phyloP scores from a whole-genome alignment of 2,888 invertebrate species.

The Apomyelois bistriatella region DNA sequence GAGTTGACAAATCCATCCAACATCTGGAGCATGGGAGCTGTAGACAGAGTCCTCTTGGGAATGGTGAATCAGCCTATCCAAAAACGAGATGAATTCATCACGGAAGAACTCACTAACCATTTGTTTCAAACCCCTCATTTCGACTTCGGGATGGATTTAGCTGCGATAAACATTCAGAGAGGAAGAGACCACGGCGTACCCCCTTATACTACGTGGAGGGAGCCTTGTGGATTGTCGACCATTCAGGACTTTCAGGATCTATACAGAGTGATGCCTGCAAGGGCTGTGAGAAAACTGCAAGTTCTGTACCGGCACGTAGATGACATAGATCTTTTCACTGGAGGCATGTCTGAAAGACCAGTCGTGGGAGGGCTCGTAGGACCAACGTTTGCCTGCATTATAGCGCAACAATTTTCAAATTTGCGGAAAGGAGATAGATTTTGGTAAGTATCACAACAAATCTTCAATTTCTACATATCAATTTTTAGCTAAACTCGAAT shows the following conservation, averaged over 20 bases:
- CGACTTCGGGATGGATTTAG: constrained; percentile 90
- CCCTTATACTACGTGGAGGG: constrained; percentile 88
- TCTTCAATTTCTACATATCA: neutral
- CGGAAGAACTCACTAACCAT: constrained; percentile 89
- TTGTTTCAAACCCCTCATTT: constrained; percentile 86
- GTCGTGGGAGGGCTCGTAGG: constrained; percentile 90
- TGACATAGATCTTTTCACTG: constrained; percentile 92
- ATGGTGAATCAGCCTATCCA: constrained; percentile 88
- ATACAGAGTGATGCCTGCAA: constrained; percentile 82
- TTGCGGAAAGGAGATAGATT: constrained; percentile 88
- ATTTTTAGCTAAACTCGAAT: too few species aligned
- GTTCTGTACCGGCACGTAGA: constrained; percentile 84
- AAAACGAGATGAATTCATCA: constrained; percentile 89
- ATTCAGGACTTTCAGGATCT: constrained; percentile 86
- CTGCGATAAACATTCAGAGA: constrained; percentile 91
- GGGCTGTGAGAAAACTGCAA: constrained; percentile 82
- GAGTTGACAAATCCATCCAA: constrained; percentile 85
- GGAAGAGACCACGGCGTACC: constrained; percentile 93
- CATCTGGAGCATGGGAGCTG: constrained; percentile 88
- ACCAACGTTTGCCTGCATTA: constrained; percentile 92
- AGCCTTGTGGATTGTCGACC: constrained; percentile 86
- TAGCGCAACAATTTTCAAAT: constrained; percentile 91
- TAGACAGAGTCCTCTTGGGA: constrained; percentile 88
- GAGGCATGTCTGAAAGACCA: constrained; percentile 89
- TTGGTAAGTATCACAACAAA: constrained; percentile 71